A percentile compares a stretch with the other conserved stretches of the same genome.
Conservation (phyloP, 2,797 vertebrate genomes). For the Cuniculus paca region DNA sequence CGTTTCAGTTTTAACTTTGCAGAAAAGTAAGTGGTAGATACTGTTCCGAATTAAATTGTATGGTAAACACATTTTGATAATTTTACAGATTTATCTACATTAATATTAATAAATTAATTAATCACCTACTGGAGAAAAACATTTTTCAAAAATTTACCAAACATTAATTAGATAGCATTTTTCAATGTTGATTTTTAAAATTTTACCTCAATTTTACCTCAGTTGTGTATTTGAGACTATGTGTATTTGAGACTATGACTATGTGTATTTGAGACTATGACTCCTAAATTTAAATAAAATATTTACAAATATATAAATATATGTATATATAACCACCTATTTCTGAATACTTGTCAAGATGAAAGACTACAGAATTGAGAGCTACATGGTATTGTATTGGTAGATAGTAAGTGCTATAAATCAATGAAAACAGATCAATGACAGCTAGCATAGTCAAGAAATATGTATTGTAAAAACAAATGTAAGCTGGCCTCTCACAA, state of each 20-base stretch:
- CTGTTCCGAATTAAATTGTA: neutral
- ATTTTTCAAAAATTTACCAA: neutral
- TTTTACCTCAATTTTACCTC: slow-evolving; percentile 3
- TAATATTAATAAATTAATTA: neutral
- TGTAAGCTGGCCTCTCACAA: neutral
- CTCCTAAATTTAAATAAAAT: neutral
- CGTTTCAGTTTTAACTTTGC: neutral
- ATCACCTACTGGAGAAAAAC: neutral
- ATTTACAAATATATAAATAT: neutral
- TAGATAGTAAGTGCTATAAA: neutral
- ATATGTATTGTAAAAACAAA: neutral
- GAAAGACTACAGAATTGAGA: neutral
- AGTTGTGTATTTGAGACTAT: too few relatives aligned
- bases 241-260: too few relatives aligned
- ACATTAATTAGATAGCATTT: neutral
- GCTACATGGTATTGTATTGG: neutral
- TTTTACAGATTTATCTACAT: neutral
- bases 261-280: neutral
- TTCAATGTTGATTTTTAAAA: neutral
- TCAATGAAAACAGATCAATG: neutral
- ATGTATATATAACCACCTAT: neutral
- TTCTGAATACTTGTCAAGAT: neutral
- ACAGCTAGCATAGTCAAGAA: neutral
- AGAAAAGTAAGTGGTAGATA: neutral
- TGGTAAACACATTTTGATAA: neutral